Evolutionary conservation across 2,113 vertebrate species (phyloP).

Genomic region (Caranx melampygus): DNA sequence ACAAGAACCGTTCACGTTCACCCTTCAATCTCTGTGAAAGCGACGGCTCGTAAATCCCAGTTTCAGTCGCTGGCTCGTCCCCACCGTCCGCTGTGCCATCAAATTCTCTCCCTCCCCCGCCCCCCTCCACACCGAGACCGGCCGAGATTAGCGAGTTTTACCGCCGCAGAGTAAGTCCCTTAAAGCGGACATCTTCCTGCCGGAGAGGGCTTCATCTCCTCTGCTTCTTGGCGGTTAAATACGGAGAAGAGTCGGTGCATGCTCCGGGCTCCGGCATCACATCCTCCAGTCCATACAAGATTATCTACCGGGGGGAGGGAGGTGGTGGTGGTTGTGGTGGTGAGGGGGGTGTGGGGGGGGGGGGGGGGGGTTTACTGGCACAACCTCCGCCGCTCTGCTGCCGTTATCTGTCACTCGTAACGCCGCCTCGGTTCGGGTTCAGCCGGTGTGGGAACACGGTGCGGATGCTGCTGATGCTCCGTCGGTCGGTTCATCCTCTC

Average conservation of each 20-base stretch:
- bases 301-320: background rate
- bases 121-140: conserved; percentile 6
- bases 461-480: conserved; percentile 37
- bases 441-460: background rate
- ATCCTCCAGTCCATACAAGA: conserved; percentile 11
- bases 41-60: conserved; percentile 47
- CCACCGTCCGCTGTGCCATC: conserved; percentile 60
- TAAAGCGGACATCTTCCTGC: conserved; percentile 39
- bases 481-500: conserved; percentile 52
- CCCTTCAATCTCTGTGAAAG: conserved; percentile 11
- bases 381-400: background rate
- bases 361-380: background rate
- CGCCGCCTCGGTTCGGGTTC: background rate
- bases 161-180: background rate
- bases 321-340: too few relatives aligned
- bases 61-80: conserved; percentile 33
- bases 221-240: conserved; percentile 20
- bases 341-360: too few relatives aligned
- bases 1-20: conserved; percentile 8
- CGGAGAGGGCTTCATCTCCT: conserved; percentile 46
- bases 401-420: background rate
- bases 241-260: conserved; percentile 38
- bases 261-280: conserved; percentile 50
- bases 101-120: conserved; percentile 33
- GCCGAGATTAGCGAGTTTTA: conserved; percentile 43